Evolutionary conservation across 1,140 invertebrate species (phyloP).

Genomic region (Ceratitis capitata): DNA sequence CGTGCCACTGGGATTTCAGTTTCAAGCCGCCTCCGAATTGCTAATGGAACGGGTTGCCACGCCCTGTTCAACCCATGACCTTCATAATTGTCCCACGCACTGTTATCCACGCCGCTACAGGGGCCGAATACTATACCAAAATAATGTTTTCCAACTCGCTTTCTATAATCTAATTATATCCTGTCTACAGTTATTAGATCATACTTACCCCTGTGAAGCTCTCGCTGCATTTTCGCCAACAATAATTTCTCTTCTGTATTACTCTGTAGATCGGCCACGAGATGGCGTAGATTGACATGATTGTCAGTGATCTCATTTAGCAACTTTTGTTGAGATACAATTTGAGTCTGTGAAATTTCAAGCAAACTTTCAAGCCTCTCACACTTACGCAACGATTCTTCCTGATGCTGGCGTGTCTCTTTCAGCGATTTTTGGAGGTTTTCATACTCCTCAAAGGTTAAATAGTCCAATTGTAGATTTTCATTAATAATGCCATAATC

Average conservation of each 20-base stretch:
- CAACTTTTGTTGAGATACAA: constrained; percentile 58
- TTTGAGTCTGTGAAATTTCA: constrained; percentile 62
- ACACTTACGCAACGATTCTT: constrained; percentile 59
- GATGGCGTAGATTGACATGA: constrained; percentile 59
- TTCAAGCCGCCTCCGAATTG: no score
- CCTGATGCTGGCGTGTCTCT: constrained; percentile 49
- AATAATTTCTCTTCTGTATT: constrained; percentile 57
- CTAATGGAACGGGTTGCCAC: no score
- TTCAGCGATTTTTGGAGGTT: constrained; percentile 48
- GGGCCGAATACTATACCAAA: no score
- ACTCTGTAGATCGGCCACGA: constrained; percentile 63
- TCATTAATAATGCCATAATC: constrained; percentile 60
- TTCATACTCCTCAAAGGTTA: constrained; percentile 55
- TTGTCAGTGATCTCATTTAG: constrained; percentile 63
- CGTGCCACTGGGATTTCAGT: no score
- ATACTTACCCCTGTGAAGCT: constrained; percentile 55
- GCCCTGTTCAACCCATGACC: no score
- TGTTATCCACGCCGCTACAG: no score
- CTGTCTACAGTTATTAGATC: no score
- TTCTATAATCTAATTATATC: no score
- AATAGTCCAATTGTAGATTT: constrained; percentile 55
- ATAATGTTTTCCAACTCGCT: no score
- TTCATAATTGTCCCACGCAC: not conserved
- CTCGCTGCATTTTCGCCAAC: constrained; percentile 58
- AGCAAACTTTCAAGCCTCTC: constrained; percentile 63